Evolutionary conservation across 2,113 vertebrate genomes (phyloP), one percentile per base, ranked within the genome.

Genomic region (Monarcha castaneiventris): DNA sequence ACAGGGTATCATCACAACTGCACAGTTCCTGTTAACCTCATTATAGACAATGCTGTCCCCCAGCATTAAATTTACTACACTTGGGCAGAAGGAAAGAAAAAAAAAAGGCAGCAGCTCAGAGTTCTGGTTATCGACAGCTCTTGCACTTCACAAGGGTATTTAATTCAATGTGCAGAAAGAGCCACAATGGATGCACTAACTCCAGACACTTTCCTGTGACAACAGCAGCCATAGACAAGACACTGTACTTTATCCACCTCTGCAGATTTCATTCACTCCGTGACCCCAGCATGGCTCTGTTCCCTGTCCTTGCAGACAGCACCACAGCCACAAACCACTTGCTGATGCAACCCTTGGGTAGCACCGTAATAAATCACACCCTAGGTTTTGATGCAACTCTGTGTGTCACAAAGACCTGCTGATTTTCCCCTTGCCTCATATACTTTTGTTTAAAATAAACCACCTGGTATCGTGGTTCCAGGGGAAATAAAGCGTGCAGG

Each of bases 221-320:
- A 66, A 6, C 12, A 89, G 29, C 27, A 78, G 18, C 5, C 15
- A 26, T 0, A 49, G 44, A 12, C 30, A 49, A 63, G 59, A 55
- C 15, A 56, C 6, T 6, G 19, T 25, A 16, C 3, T 3, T 32
- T 15, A 67, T 7, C 10, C n/a, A 46, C 1, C 17, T 46, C 37
- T 46, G 19, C 25, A 58, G 29, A 14, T 49, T 5, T 48, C 19
- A n/a, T 5, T 58, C 1, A 8, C 5, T 66, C 43, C 46, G 32
- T 6, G 26, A 27, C 13, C 25, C 6, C 6, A 10, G n/a, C 4
- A 21, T 1, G 3, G 3, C 2, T 73, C 39, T 73, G 11, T 5
- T 43, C 16, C 35, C 29, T 6, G 17, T 46, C n/a, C 79, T 55
- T 52, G 48, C 20, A 85, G 44, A 23, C 10, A 82, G 21, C 30